phyloP scores from a whole-genome alignment of 2,888 invertebrate species.

The Brachycybe producta region DNA sequence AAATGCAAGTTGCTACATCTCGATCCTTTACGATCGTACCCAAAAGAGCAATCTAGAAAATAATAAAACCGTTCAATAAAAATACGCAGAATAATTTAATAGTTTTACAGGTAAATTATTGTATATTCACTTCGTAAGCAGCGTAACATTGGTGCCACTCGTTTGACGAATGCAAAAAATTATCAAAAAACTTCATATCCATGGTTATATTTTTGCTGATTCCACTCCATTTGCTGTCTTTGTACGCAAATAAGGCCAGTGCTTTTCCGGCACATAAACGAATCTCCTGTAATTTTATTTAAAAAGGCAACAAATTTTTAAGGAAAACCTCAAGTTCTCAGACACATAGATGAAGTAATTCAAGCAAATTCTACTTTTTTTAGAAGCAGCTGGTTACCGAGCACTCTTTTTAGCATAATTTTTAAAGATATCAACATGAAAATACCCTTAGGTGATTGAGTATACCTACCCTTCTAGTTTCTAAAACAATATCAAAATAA shows the following conservation, averaged over 20 bases:
- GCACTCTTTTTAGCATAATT: no score
- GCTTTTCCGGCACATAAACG: constrained; percentile 15
- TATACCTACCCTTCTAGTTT: no score
- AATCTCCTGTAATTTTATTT: constrained; percentile 2
- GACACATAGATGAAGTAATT: no score
- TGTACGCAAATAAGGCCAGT: constrained; percentile 13
- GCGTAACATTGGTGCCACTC: background rate
- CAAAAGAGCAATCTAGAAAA: constrained; percentile 9
- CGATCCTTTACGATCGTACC: constrained; percentile 6
- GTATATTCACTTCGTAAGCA: background rate
- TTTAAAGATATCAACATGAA: no score
- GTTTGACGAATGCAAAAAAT: background rate
- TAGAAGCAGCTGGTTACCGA: no score
- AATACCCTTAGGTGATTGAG: no score
- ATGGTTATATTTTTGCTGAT: background rate
- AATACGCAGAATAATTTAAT: no score
- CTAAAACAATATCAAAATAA: no score
- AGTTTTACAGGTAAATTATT: background rate
- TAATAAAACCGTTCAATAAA: no score
- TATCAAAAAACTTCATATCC: background rate
- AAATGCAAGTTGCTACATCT: constrained; percentile 1
- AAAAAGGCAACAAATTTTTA: background rate
- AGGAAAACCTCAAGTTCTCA: no score
- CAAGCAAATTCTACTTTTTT: no score
- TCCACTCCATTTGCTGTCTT: constrained; percentile 4